phyloP scores from a whole-genome alignment of 2,888 invertebrate species.

The Spialia ferax region DNA sequence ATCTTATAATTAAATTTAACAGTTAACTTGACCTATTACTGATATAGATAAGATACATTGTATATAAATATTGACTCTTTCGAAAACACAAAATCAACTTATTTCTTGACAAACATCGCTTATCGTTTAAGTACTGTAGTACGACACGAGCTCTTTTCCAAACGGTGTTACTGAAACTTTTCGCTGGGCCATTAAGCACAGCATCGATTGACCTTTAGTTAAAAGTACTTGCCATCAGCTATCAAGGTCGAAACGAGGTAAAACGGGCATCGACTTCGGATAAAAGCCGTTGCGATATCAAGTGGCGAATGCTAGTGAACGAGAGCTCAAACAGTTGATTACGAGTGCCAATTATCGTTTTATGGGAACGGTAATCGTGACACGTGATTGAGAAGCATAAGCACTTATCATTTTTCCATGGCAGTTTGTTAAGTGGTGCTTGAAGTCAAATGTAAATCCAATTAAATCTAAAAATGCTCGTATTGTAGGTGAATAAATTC shows the following conservation, averaged over 20 bases:
- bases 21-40: too few species aligned
- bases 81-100: too few species aligned
- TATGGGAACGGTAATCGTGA: neutral
- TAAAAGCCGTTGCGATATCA: constrained; percentile 2
- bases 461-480: neutral
- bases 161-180: neutral
- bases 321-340: constrained; percentile 8
- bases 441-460: neutral
- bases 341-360: neutral
- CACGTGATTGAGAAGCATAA: neutral
- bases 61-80: too few species aligned
- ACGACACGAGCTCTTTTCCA: neutral
- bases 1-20: too few species aligned
- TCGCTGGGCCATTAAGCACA: constrained; percentile 19
- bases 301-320: neutral
- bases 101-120: neutral
- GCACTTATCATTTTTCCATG: neutral
- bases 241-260: constrained; percentile 15
- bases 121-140: neutral
- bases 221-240: constrained; percentile 4
- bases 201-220: constrained; percentile 29
- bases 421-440: neutral
- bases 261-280: constrained; percentile 2
- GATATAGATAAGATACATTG: too few species aligned
- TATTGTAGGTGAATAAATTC: too few species aligned